Evolutionary conservation across 2,797 vertebrate genomes (phyloP).

Genomic region (Tragopan temminckii): DNA sequence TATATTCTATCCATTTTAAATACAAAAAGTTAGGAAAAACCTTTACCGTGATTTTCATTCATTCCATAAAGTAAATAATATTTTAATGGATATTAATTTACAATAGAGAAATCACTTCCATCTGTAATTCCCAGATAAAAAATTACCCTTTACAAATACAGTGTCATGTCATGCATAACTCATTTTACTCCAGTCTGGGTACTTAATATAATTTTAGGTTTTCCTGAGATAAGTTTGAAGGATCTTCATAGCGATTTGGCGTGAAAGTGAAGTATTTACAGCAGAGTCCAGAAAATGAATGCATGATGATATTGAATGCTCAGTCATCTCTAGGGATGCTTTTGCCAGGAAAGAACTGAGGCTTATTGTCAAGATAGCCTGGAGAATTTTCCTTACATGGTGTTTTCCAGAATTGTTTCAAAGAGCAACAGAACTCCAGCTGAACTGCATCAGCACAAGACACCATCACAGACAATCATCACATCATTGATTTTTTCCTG

Average conservation of each 20-base stretch:
- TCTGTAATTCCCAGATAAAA: not conserved
- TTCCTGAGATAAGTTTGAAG: not conserved
- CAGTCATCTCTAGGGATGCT: not conserved
- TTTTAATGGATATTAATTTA: not conserved
- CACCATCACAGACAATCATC: not conserved
- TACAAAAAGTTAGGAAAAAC: not conserved
- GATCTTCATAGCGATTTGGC: not conserved
- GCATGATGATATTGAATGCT: not conserved
- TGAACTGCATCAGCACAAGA: constrained; percentile 45
- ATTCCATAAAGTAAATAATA: not conserved
- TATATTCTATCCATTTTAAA: not conserved
- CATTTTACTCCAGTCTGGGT: not conserved
- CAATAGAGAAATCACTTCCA: not conserved
- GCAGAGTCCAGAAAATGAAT: constrained; percentile 2
- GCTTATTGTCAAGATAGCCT: not conserved
- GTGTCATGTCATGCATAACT: not conserved
- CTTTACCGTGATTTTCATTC: not conserved
- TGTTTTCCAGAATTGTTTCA: constrained; percentile 54
- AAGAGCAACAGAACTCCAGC: constrained; percentile 32
- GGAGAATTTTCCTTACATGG: constrained; percentile 47
- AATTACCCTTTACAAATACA: not conserved
- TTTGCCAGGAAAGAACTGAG: constrained; percentile 43
- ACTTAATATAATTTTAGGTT: not conserved
- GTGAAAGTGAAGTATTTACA: not conserved
- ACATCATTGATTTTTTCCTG: constrained; percentile 29